Evolutionary conservation across 2,113 vertebrate species (phyloP), one percentile per base, ranked within the genome.

Genomic region (Gobiocypris rarus): DNA sequence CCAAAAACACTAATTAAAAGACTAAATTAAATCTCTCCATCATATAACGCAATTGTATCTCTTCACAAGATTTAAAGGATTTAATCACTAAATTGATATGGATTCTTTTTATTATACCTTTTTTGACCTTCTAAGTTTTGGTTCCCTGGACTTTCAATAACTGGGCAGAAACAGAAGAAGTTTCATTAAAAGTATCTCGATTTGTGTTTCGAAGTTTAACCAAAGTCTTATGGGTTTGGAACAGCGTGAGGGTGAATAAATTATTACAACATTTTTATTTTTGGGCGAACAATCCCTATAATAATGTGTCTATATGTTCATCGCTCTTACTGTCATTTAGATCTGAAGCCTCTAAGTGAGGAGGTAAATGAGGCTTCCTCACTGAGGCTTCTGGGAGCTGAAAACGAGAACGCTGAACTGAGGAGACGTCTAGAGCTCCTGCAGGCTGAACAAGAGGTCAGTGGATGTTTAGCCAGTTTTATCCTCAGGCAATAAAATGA

Each of bases 391-490:
- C 90, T 95, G 84, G 94, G 94, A 84, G 93, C 94, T 0, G 94
- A 95, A 90, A 92, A 94, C 75, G 94, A 95, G 85, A 95, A 95
- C 22, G 91, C 91, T 0, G 93, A 93, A 86, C 92, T 95, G 52
- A 91, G 89, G 84, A 92, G 91, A 83, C 86, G 91, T n/a, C 88
- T 95, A 73, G 93, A 94, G 88, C 90, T 89, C 82, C 87, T 94
- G 56, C 91, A 93, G 88, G 92, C 92, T 6, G 92, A 92, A 84
- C 92, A 91, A 78, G 92, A 95, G 93, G 92, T 93, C 85, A 91
- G 91, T n/a, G 74, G 34, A 8, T 61, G 75, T 81, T 84, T 50
- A 5, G 22, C 17, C 50, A 22, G 59, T 67, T 67, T 80, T 13
- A 80, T 50, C 59, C 61, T 67, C 24, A 13, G 15, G 17, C 24